Evolutionary conservation across 2,113 vertebrate species (phyloP).

Genomic region (Eulemur rufifrons): DNA sequence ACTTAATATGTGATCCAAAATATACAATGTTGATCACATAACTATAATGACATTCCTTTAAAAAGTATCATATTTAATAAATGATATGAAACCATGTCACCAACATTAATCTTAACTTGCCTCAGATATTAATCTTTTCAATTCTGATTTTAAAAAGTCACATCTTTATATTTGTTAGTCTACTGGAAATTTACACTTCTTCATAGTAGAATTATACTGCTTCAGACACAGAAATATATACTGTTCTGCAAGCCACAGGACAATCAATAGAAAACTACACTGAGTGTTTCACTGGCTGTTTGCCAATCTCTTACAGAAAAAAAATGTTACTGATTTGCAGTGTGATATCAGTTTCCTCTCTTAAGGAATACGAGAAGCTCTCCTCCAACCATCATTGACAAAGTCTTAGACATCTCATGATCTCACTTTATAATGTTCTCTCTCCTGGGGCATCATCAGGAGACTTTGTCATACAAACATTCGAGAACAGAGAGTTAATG

Average conservation of each 20-base stretch:
- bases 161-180: constrained; percentile 28
- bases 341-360: constrained; percentile 55
- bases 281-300: constrained; percentile 62
- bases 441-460: constrained; percentile 35
- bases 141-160: background rate
- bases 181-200: background rate
- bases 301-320: constrained; percentile 47
- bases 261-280: constrained; percentile 62
- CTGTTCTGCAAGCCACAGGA: constrained; percentile 33
- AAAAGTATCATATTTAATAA: background rate
- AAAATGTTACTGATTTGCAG: constrained; percentile 27
- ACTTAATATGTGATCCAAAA: background rate
- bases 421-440: constrained; percentile 60
- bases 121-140: background rate
- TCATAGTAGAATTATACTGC: constrained; percentile 8
- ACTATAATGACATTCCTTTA: background rate
- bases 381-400: constrained; percentile 46
- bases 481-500: constrained; percentile 54
- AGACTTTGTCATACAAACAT: constrained; percentile 43
- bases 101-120: background rate
- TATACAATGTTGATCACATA: background rate
- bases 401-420: constrained; percentile 52
- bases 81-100: background rate
- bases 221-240: constrained; percentile 40
- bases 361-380: constrained; percentile 63